Percentiles rank a stretch among this genome's conserved stretches.
Conservation (phyloP, 2,797 vertebrate species). For the Sciurus carolinensis region DNA sequence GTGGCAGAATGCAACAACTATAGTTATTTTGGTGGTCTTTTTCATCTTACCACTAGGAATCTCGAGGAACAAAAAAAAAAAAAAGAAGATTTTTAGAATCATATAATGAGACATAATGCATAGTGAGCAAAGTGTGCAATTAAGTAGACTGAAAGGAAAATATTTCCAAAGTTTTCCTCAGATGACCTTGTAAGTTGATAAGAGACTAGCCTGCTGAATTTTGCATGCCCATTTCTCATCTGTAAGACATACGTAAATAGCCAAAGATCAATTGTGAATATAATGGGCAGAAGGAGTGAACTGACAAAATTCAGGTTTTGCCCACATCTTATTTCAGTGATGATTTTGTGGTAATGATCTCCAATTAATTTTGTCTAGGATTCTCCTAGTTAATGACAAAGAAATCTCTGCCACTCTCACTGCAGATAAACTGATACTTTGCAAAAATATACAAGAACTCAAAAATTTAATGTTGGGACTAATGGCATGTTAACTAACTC, state of each 20-base stretch:
- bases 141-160: not conserved
- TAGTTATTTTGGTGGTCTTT: conserved; percentile 85
- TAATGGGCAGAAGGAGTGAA: not conserved
- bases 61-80: not conserved
- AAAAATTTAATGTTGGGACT: too few relatives aligned
- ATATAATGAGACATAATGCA: not conserved
- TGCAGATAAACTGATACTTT: too few relatives aligned
- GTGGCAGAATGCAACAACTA: conserved; percentile 88
- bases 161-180: not conserved
- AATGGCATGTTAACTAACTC: too few relatives aligned
- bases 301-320: not conserved
- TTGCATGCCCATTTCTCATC: not conserved
- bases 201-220: too few relatives aligned
- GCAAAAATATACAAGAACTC: too few relatives aligned
- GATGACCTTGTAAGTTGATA: not conserved
- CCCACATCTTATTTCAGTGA: not conserved
- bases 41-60: conserved; percentile 79
- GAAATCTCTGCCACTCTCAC: too few relatives aligned
- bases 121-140: not conserved
- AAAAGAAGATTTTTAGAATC: not conserved
- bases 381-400: not conserved
- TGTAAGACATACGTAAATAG: not conserved
- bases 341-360: not conserved
- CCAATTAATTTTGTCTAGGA: not conserved
- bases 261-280: not conserved